These are phyloP conservation scores for Hemaris fuciformis DNA, from an alignment of 2,888 invertebrate genomes.

Conservation along the genomic window DNA sequence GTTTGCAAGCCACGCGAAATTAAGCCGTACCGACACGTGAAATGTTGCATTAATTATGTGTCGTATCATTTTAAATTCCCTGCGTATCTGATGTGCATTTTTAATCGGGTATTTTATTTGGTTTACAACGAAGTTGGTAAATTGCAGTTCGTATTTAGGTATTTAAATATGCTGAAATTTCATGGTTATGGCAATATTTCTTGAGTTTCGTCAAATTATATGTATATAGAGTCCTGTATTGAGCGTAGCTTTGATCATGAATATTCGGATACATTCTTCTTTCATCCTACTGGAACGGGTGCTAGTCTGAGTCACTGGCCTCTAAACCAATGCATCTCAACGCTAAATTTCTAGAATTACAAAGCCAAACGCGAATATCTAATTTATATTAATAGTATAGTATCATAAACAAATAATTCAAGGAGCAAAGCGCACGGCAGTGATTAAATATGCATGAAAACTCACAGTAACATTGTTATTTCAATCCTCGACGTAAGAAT, in stretches of 20 bases:
- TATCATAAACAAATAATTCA: not conserved
- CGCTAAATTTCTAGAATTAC: too few relatives aligned
- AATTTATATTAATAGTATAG: too few relatives aligned
- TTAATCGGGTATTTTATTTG: not conserved
- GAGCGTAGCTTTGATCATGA: too few relatives aligned
- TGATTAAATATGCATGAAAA: not conserved
- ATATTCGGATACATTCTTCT: too few relatives aligned
- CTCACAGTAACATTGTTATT: not conserved
- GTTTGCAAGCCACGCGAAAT: conserved; percentile 24
- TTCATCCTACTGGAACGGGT: too few relatives aligned
- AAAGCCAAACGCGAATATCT: too few relatives aligned
- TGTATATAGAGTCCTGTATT: too few relatives aligned
- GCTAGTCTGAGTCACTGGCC: too few relatives aligned
- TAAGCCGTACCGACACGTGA: conserved; percentile 28
- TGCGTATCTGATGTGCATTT: not conserved
- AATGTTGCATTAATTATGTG: conserved; percentile 37
- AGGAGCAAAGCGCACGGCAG: not conserved
- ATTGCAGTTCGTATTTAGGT: not conserved
- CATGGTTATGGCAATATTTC: too few relatives aligned
- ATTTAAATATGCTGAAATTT: not conserved
- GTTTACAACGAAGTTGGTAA: not conserved
- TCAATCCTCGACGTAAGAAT: not conserved
- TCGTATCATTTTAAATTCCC: conserved; percentile 20
- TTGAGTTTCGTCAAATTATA: too few relatives aligned
- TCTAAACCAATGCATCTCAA: too few relatives aligned